Conservation (phyloP, 2,113 vertebrate species). For the Cyphomyrus discorhynchus region DNA sequence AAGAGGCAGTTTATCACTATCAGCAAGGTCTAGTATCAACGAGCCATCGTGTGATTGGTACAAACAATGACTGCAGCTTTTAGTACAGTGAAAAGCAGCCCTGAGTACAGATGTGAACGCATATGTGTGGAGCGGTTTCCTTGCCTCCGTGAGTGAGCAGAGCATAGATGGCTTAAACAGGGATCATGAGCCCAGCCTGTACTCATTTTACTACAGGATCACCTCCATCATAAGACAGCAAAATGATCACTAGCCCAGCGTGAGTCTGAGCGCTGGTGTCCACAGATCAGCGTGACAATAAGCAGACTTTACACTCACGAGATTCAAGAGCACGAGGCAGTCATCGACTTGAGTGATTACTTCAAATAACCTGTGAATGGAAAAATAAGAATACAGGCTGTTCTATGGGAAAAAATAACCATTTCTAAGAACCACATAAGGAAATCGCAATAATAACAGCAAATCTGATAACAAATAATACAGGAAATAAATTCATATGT, state of each 20-base stretch:
- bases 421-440: not conserved
- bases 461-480: not conserved
- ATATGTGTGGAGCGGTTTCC: not conserved
- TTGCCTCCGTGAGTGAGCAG: not conserved
- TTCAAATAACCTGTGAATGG: conserved; percentile 73
- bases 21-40: not conserved
- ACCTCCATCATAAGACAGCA: not conserved
- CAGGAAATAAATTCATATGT: not conserved
- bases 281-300: not conserved
- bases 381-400: not conserved
- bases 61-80: not conserved
- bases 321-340: conserved; percentile 75
- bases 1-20: not conserved
- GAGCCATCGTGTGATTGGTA: not conserved
- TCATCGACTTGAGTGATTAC: conserved; percentile 83
- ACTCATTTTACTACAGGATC: not conserved
- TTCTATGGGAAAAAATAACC: not conserved
- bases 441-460: not conserved
- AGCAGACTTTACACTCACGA: conserved; percentile 38
- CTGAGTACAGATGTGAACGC: not conserved
- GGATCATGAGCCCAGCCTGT: not conserved
- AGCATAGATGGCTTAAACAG: not conserved
- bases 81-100: not conserved
- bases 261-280: not conserved
- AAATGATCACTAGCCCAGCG: not conserved